These are phyloP conservation scores for Agelas oroides DNA, from an alignment of 37 sponge, comb jelly and placozoan species.

Conservation along the genomic window DNA sequence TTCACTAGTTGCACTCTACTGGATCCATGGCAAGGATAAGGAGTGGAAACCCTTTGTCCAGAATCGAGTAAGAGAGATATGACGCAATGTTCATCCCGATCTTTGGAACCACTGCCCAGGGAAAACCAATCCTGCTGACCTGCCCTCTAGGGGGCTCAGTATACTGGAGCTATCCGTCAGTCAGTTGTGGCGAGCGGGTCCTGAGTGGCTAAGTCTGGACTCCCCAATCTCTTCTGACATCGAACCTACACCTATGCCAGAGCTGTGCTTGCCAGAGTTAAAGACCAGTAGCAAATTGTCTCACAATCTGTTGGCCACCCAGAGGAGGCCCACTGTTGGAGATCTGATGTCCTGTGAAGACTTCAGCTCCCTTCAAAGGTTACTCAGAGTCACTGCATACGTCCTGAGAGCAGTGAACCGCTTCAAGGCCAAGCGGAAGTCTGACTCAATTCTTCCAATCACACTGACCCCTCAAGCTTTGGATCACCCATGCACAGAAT, in stretches of 20 bases:
- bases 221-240: not conserved
- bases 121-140: slow-evolving; percentile 37
- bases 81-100: slow-evolving; percentile 25
- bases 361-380: slow-evolving; percentile 39
- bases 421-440: slow-evolving; percentile 27
- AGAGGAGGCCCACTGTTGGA: slow-evolving; percentile 1
- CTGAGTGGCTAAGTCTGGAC: slow-evolving; percentile 32
- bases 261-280: slow-evolving; percentile 29
- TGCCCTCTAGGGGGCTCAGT: slow-evolving; percentile 42
- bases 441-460: not conserved
- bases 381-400: slow-evolving; percentile 55
- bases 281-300: slow-evolving; percentile 12
- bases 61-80: slow-evolving; percentile 39
- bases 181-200: slow-evolving; percentile 56
- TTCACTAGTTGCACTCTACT: slow-evolving; percentile 61
- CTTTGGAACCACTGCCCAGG: slow-evolving; percentile 58
- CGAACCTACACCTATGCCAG: slow-evolving; percentile 24
- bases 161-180: slow-evolving; percentile 39
- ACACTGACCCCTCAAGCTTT: slow-evolving; percentile 35
- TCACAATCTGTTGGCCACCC: slow-evolving; percentile 20
- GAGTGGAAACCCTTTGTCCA: too few relatives aligned
- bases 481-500: slow-evolving; percentile 40
- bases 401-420: slow-evolving; percentile 42
- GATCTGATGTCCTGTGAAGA: slow-evolving; percentile 4
- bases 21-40: slow-evolving; percentile 41